Evolutionary conservation across 2,888 invertebrate genomes (phyloP).

Genomic region (Sacculina carcini): DNA sequence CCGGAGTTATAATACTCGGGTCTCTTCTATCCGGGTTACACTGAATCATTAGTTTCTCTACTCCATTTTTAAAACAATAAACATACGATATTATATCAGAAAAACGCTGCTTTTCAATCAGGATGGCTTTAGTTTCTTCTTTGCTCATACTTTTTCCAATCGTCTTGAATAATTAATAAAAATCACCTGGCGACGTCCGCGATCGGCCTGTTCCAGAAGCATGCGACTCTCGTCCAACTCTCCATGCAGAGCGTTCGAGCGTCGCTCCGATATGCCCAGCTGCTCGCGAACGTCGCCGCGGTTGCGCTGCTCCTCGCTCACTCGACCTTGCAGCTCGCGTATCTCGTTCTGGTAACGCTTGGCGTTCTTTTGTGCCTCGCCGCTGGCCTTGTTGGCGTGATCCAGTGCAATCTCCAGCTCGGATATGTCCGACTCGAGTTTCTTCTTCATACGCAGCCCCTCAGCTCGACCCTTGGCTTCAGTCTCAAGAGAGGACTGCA

Average conservation of each 20-base stretch:
- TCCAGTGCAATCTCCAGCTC: slow-evolving; percentile 31
- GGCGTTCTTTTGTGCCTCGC: slow-evolving; percentile 27
- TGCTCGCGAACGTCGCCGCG: slow-evolving; percentile 95
- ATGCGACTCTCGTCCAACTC: slow-evolving; percentile 95
- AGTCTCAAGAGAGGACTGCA: slow-evolving; percentile 30
- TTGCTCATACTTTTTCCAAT: no score
- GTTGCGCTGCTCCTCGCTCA: slow-evolving; percentile 93
- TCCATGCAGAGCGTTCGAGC: slow-evolving; percentile 86
- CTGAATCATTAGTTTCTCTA: no score
- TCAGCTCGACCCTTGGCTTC: slow-evolving; percentile 21
- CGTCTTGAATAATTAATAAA: no score
- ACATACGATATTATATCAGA: no score
- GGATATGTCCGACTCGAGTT: slow-evolving; percentile 97
- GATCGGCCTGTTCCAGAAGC: slow-evolving; percentile 89
- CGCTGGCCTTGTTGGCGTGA: slow-evolving; percentile 26
- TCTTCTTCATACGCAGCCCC: slow-evolving; percentile 99
- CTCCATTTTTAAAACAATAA: no score
- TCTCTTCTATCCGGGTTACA: no score
- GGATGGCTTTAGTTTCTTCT: no score
- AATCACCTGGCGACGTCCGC: slow-evolving; percentile 91
- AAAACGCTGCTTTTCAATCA: no score
- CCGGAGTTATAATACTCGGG: no score
- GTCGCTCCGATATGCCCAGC: slow-evolving; percentile 85
- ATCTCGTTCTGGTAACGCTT: slow-evolving; percentile 58
- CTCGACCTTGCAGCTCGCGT: slow-evolving; percentile 65